These are phyloP conservation scores for Plagodis pulveraria DNA, from an alignment of 2,888 invertebrate species.

Conservation along the genomic window DNA sequence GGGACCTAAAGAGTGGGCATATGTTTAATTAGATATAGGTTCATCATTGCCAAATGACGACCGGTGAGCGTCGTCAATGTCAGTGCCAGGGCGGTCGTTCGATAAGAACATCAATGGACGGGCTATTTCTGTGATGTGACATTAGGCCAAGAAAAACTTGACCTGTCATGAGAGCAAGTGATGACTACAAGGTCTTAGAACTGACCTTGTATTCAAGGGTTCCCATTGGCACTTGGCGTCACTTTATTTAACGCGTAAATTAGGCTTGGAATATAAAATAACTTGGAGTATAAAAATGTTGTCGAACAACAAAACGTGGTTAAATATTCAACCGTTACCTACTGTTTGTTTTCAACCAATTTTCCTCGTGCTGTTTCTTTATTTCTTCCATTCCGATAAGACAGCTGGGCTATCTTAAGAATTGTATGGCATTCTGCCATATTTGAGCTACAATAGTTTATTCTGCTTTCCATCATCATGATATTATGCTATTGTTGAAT, in stretches of 20 bases:
- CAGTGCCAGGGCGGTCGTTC: slow-evolving; percentile 72
- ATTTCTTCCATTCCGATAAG: too few species aligned
- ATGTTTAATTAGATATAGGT: slow-evolving; percentile 34
- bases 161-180: slow-evolving; percentile 57
- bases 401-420: too few species aligned
- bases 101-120: slow-evolving; percentile 72
- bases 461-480: not conserved
- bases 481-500: slow-evolving; percentile 17
- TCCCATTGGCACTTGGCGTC: not conserved
- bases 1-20: slow-evolving; percentile 37
- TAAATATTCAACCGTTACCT: too few species aligned
- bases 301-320: too few species aligned
- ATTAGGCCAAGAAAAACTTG: slow-evolving; percentile 71
- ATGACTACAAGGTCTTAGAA: slow-evolving; percentile 39
- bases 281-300: too few species aligned
- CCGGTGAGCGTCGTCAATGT: slow-evolving; percentile 64
- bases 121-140: slow-evolving; percentile 67
- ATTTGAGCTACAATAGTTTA: too few species aligned
- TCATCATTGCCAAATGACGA: slow-evolving; percentile 66
- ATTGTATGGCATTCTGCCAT: too few species aligned
- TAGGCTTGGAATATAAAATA: too few species aligned
- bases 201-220: slow-evolving; percentile 36
- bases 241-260: too few species aligned
- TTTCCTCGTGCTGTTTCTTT: too few species aligned
- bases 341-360: too few species aligned